Conservation (phyloP, 2,797 vertebrate genomes). For the Acanthurus lineatus region DNA sequence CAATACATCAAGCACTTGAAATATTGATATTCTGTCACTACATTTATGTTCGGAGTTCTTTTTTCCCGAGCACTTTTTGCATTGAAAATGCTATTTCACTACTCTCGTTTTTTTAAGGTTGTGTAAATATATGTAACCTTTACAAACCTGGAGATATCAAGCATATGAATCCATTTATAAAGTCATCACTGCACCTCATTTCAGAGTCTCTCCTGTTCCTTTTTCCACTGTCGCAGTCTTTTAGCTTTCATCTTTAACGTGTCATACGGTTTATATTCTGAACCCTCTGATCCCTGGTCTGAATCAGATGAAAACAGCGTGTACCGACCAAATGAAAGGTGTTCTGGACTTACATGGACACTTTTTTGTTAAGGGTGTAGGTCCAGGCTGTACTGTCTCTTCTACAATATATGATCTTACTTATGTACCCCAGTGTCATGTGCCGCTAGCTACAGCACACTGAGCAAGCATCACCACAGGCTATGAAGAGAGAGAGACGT, state of each 20-base stretch:
- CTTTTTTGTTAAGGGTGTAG: conserved; percentile 14
- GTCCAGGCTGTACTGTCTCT: conserved; percentile 31
- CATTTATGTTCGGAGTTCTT: too few relatives aligned
- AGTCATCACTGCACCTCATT: too few relatives aligned
- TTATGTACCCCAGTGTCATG: conserved; percentile 6
- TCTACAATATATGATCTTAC: conserved; percentile 58
- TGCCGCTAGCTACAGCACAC: conserved; percentile 10
- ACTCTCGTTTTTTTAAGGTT: too few relatives aligned
- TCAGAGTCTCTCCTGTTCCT: neutral
- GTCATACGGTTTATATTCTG: neutral
- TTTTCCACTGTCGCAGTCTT: neutral
- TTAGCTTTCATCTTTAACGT: neutral
- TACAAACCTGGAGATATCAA: too few relatives aligned
- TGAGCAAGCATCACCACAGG: conserved; percentile 34
- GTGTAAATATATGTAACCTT: too few relatives aligned
- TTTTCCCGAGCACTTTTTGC: too few relatives aligned
- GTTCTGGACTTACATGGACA: neutral
- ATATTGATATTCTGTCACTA: too few relatives aligned
- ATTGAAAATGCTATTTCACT: too few relatives aligned
- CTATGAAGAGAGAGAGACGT: conserved; percentile 8
- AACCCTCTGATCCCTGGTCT: neutral
- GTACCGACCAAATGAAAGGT: neutral
- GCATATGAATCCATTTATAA: neutral
- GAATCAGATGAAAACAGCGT: neutral
- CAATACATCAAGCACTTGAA: too few relatives aligned